These are phyloP conservation scores for Xenopus laevis DNA, from an alignment of 2,113 vertebrate genomes.

Conservation along the genomic window DNA sequence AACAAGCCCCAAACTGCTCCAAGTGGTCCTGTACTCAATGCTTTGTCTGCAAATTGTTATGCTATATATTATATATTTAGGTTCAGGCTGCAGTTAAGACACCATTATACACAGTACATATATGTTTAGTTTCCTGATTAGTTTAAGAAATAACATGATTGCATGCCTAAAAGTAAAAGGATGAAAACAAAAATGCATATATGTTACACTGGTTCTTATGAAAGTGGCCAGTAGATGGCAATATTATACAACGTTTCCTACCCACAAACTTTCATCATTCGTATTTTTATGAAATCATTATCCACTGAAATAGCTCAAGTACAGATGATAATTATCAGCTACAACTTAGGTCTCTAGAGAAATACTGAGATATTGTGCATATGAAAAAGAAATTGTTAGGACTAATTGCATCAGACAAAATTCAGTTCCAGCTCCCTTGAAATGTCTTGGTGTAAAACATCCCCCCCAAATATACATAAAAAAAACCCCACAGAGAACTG, in stretches of 20 bases:
- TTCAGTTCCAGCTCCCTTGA: constrained; percentile 53
- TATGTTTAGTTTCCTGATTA: no score
- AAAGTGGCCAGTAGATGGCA: constrained; percentile 60
- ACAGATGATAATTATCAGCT: constrained; percentile 67
- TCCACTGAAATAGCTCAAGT: constrained; percentile 60
- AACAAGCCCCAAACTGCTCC: no score
- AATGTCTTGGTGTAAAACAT: constrained; percentile 52
- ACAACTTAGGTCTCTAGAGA: constrained; percentile 61
- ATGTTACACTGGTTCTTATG: background rate
- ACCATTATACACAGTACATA: no score
- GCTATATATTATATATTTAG: no score
- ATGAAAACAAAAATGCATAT: no score
- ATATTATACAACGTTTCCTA: constrained; percentile 40
- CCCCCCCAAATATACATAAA: constrained; percentile 4
- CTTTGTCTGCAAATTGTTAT: no score
- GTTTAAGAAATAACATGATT: no score
- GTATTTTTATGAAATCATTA: constrained; percentile 47
- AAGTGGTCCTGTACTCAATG: no score
- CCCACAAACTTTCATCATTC: background rate
- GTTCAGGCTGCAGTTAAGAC: no score
- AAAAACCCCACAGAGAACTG: no score
- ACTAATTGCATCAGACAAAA: constrained; percentile 69
- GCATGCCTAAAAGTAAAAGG: no score
- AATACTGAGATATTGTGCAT: constrained; percentile 63
- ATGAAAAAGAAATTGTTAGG: constrained; percentile 67